phyloP scores from a whole-genome alignment of 2,888 invertebrate genomes.

The Helleia helle region DNA sequence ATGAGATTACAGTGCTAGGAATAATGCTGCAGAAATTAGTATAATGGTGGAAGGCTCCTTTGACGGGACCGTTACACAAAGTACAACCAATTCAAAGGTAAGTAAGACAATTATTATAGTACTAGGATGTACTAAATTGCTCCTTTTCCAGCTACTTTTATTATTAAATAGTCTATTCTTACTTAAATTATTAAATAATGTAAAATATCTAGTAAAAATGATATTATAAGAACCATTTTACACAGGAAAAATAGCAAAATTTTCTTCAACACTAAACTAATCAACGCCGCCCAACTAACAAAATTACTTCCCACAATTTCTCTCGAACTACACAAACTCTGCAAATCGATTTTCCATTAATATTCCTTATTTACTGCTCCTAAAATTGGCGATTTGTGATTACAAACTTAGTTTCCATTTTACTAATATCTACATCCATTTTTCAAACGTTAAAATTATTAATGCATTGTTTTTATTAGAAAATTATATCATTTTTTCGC shows the following conservation, averaged over 20 bases:
- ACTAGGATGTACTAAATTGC: too few species aligned
- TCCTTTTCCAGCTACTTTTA: too few species aligned
- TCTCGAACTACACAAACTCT: background rate
- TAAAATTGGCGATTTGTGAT: slow-evolving; percentile 9
- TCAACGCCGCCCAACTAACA: background rate
- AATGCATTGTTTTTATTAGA: background rate
- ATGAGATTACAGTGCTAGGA: too few species aligned
- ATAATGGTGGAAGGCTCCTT: too few species aligned
- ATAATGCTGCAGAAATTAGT: too few species aligned
- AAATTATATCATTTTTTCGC: too few species aligned
- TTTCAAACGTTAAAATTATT: background rate
- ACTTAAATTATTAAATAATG: too few species aligned
- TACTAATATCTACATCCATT: slow-evolving; percentile 1
- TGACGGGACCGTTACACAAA: too few species aligned
- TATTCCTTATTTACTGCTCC: slow-evolving; percentile 8
- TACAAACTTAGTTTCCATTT: slow-evolving; percentile 1
- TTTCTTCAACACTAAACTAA: slow-evolving; percentile 3
- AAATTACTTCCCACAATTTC: slow-evolving; percentile 4
- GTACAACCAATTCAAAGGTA: too few species aligned
- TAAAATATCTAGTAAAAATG: too few species aligned
- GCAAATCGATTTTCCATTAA: slow-evolving; percentile 7
- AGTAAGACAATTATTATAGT: too few species aligned
- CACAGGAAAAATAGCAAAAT: background rate
- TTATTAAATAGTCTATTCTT: too few species aligned
- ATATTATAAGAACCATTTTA: background rate